Percentiles rank a stretch among this genome's conserved stretches.
Conservation (phyloP, 2,888 invertebrate species). For the Volucella zonaria region DNA sequence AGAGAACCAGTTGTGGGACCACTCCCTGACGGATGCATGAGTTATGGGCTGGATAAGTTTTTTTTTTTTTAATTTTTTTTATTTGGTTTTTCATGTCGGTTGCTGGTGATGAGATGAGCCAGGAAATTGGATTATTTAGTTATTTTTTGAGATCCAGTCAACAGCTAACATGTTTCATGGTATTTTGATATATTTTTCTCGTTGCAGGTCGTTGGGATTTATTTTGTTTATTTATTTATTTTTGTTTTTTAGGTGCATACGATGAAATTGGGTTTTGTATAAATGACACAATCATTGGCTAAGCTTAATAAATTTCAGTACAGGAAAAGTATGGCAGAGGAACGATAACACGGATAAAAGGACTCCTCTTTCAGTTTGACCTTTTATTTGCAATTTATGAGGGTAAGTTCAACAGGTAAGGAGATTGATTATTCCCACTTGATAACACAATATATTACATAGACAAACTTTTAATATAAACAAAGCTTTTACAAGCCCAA, state of each 20-base stretch:
- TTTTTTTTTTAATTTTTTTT: slow-evolving; percentile 24
- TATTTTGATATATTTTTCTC: not conserved
- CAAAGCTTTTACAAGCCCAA: no score
- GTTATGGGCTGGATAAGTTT: slow-evolving; percentile 22
- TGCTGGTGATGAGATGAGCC: slow-evolving; percentile 46
- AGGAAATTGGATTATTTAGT: slow-evolving; percentile 70
- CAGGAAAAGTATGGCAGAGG: no score
- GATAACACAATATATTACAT: no score
- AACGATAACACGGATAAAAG: no score
- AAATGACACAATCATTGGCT: no score
- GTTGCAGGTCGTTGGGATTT: not conserved
- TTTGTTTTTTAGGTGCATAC: not conserved
- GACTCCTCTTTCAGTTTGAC: no score
- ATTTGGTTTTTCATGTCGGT: slow-evolving; percentile 2
- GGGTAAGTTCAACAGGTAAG: no score
- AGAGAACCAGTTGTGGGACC: not conserved
- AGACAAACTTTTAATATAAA: no score
- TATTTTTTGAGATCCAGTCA: slow-evolving; percentile 39
- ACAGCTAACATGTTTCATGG: slow-evolving; percentile 20
- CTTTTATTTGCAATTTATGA: no score
- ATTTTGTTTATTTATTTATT: slow-evolving; percentile 17
- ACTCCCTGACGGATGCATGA: slow-evolving; percentile 26
- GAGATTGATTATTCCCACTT: no score
- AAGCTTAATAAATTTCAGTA: no score
- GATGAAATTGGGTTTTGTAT: not conserved